A percentile compares a stretch with the other conserved stretches of the same genome.
phyloP scores from a whole-genome alignment of 2,888 invertebrate species.

The Scrobipalpa costella region DNA sequence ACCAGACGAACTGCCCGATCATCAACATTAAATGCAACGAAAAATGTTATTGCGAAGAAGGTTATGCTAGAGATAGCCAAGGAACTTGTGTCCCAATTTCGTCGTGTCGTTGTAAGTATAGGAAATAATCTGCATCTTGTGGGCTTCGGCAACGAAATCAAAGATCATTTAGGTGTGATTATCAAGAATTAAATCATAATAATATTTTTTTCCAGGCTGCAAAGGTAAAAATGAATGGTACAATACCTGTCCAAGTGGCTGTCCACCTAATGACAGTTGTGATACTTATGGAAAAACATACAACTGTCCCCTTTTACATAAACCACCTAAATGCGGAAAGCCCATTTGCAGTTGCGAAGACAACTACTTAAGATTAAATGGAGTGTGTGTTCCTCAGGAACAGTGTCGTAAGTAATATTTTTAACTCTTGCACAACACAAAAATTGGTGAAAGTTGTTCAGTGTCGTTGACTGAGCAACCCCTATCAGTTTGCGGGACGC shows the following conservation, averaged over 20 bases:
- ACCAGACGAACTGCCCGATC: constrained; percentile 50
- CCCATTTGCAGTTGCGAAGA: constrained; percentile 34
- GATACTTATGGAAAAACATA: neutral
- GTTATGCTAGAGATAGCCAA: constrained; percentile 46
- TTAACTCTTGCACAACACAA: no score
- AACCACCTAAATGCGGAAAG: neutral
- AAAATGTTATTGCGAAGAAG: constrained; percentile 53
- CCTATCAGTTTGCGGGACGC: no score
- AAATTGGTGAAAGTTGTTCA: no score
- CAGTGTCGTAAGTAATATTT: constrained; percentile 41
- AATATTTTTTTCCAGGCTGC: neutral
- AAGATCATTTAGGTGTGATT: no score
- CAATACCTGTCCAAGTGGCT: neutral
- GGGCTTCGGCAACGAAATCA: no score
- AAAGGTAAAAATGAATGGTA: neutral
- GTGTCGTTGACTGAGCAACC: no score
- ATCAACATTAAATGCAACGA: constrained; percentile 45
- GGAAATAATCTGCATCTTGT: no score
- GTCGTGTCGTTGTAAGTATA: constrained; percentile 32
- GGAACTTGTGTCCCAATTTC: constrained; percentile 39
- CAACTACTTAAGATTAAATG: constrained; percentile 38
- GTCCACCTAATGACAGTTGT: neutral
- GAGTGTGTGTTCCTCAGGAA: constrained; percentile 40
- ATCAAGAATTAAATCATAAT: neutral
- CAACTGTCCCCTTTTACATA: neutral